Evolutionary conservation across 2,888 invertebrate genomes (phyloP).

Genomic region (Acanthosepion pharaonis): DNA sequence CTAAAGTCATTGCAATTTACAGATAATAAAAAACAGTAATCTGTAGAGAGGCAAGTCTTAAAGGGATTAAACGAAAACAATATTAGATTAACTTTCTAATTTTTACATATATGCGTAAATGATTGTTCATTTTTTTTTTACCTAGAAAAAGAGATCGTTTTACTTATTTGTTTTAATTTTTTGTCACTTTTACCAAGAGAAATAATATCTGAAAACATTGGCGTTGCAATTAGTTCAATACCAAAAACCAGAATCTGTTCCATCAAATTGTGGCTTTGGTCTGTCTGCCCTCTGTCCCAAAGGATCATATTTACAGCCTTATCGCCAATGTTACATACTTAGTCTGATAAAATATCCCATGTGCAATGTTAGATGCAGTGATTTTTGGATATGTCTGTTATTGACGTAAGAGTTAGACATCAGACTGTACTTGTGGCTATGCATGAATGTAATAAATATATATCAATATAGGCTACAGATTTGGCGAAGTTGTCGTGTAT

Average conservation of each 20-base stretch:
- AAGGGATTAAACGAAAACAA: too few species aligned
- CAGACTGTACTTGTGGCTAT: background rate
- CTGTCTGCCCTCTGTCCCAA: background rate
- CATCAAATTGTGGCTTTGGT: background rate
- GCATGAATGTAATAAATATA: background rate
- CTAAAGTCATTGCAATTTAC: too few species aligned
- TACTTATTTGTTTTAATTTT: background rate
- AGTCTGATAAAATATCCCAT: background rate
- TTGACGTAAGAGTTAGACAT: background rate
- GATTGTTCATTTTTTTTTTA: background rate
- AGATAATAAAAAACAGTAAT: too few species aligned
- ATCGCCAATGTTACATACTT: background rate
- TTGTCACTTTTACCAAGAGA: background rate
- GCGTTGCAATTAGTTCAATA: background rate
- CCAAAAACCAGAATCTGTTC: background rate
- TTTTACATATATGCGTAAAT: background rate
- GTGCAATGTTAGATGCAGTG: constrained; percentile 3
- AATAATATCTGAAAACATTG: background rate
- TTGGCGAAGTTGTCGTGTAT: too few species aligned
- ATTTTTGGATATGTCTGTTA: background rate
- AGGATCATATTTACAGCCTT: background rate
- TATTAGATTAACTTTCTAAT: background rate
- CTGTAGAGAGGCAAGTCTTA: too few species aligned
- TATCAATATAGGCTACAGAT: background rate
- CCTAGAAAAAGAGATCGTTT: background rate